These are phyloP conservation scores for Oxytorus armatus DNA, from an alignment of 2,888 invertebrate species.

Conservation along the genomic window DNA sequence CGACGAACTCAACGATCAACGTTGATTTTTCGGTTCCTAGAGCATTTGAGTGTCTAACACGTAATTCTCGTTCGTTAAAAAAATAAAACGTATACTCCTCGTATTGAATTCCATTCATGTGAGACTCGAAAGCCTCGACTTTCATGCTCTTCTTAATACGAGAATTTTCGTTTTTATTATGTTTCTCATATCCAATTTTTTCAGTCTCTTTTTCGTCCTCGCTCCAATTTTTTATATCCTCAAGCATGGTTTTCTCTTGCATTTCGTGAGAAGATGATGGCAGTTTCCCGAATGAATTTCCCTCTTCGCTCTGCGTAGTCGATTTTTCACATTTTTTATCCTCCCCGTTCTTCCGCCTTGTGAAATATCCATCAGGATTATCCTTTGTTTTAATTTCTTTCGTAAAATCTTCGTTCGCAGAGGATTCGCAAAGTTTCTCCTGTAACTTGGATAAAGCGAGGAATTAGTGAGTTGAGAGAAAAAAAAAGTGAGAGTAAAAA, in stretches of 20 bases:
- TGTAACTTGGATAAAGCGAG: constrained; percentile 45
- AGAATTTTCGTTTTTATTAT: constrained; percentile 40
- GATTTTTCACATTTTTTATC: constrained; percentile 20
- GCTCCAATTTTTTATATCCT: constrained; percentile 9
- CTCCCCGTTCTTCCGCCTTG: background rate
- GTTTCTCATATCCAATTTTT: background rate
- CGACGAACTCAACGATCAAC: constrained; percentile 72
- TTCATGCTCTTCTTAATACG: constrained; percentile 36
- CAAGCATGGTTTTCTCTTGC: constrained; percentile 24
- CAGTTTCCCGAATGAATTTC: background rate
- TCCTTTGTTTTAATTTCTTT: background rate
- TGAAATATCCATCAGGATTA: constrained; percentile 1
- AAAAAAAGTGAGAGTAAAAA: background rate
- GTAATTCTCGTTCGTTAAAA: constrained; percentile 47
- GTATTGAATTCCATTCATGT: constrained; percentile 73
- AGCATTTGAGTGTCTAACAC: constrained; percentile 46
- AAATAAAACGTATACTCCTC: constrained; percentile 73
- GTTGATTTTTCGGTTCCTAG: background rate
- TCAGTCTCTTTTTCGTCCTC: background rate
- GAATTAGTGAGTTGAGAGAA: background rate
- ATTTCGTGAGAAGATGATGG: background rate
- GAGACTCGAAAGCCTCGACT: constrained; percentile 72
- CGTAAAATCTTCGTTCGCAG: constrained; percentile 16
- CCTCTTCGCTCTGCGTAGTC: constrained; percentile 3
- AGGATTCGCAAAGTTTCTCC: constrained; percentile 15